Base-by-base conservation (phyloP, 2,888 invertebrate genomes). In the Minunthozetes semirufus region DNA sequence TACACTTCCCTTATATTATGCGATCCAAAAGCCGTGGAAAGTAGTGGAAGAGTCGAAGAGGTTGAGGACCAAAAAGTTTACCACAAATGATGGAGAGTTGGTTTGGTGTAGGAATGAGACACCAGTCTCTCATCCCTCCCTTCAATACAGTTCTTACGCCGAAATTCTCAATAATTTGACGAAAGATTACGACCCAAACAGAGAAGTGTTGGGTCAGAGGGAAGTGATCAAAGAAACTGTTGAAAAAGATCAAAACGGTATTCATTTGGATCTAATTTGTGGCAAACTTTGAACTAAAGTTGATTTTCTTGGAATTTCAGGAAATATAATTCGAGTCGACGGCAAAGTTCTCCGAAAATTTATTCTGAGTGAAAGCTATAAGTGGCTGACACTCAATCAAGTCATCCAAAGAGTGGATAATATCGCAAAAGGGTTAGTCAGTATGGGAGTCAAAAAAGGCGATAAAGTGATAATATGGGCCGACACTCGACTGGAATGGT, bases 1-100 rank as follows among this genome's bases (percentile, higher is more conserved):
- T n/a, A 75, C 75, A 75, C 63, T 75, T 19, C 75, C 75, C 46
- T 46, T 75, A 17, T 75, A 75, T 72, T 53, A 71, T 25, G 19
- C 25, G 4, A 56, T 72, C 19, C 75, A 75, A 50, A 38, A 72
- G 61, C 75, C 75, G 29, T 75, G 75, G 75, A 27, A 27, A 17
- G 25, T 38, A 22, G 27, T 59, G 22, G 8, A 25, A 19, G 33
- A 33, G 50, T 19, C 42, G 0, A 72, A 75, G 33, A 19, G 25
- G 13, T 17, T 56, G n/a, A 33, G 72, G 27, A 33, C 72, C 1
- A 72, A 33, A 29, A 50, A 22, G 22, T 46, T 72, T 22, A 27
- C 8, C 13, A 72, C 75, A 19, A 19, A 1, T 22, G 59, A 75
- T 27, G 75, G 75, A 11, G 38, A 75, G 22, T 1, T 59, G 22